Evolutionary conservation across 2,797 vertebrate species (phyloP).

Genomic region (Furcifer pardalis): DNA sequence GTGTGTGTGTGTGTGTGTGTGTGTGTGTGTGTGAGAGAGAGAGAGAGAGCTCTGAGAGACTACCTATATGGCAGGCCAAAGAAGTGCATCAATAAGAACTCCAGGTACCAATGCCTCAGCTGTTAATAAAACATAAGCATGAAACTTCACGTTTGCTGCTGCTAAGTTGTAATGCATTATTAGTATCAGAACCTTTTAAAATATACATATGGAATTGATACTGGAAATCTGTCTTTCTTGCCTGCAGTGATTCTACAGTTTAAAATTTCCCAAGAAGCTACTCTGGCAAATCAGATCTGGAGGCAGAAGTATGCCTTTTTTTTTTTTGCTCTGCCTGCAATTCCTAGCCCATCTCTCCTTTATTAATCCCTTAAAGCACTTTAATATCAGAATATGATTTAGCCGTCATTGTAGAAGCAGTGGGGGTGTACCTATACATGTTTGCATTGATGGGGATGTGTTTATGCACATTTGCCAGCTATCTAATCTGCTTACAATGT

Average conservation of each 20-base stretch:
- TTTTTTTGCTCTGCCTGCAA: not conserved
- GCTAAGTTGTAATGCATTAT: not conserved
- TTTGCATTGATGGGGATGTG: conserved; percentile 6
- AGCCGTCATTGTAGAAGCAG: not conserved
- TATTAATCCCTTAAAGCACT: conserved; percentile 63
- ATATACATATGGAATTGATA: conserved; percentile 40
- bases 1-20: too few relatives aligned
- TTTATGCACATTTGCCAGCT: conserved; percentile 46
- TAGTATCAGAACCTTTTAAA: conserved; percentile 39
- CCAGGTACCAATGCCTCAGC: not conserved
- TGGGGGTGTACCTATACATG: not conserved
- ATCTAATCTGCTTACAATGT: conserved; percentile 53
- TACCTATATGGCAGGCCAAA: not conserved
- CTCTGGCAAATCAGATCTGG: conserved; percentile 42
- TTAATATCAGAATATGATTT: conserved; percentile 36
- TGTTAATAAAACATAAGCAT: conserved; percentile 24
- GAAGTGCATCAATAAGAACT: not conserved
- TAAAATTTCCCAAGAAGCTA: conserved; percentile 50
- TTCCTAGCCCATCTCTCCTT: conserved; percentile 29
- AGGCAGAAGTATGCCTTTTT: conserved; percentile 42
- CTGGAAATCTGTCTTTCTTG: conserved; percentile 31
- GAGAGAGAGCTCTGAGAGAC: too few relatives aligned
- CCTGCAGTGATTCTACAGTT: conserved; percentile 53
- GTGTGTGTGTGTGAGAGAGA: too few relatives aligned
- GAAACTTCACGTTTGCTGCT: conserved; percentile 23